Evolutionary conservation across 1,140 invertebrate species (phyloP), one percentile per base, ranked within the genome.

Genomic region (Euwallacea fornicatus): DNA sequence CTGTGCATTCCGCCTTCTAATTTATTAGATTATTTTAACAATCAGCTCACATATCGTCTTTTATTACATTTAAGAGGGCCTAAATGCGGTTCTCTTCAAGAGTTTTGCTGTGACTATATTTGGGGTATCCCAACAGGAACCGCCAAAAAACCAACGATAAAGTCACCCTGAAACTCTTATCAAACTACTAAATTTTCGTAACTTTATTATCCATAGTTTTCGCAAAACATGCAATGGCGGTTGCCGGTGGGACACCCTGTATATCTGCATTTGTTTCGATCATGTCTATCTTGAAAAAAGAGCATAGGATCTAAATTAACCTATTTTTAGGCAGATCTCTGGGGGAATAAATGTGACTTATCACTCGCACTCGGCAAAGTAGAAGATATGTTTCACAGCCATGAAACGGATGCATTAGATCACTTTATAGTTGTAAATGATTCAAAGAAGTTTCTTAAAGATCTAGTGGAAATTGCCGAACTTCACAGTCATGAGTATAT

Each of bases 321-420:
- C 9, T 50, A 15, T 74, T 71, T 33, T 43, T 56, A 76, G 76
- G 75, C 89, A 42, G 87, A 87, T 83, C 82, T 92, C 50, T 93
- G 89, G 89, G 86, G 88, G 7, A 92, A 92, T 78, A 88, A 93
- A 81, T 94, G 92, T 80, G 97, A 99, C 83, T 83, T 99, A 61
- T 98, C 95, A 0, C 82, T 98, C 59, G 91, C 92, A 42, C 84
- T 85, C 62, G 95, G 95, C 10, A 81, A 82, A 64, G 82, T 77
- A 21, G 69, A 62, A 69, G 58, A 66, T 43, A 46, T 44, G 7
- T 16, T 9, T 8, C 65, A 53, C 60, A 43, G 72, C 8, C 59
- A 75, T 59, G 55, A 76, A 68, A 71, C 70, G 42, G 42, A 95
- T 7, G 78, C 87, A 13, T 82, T 95, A 13, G 85, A 92, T 73